Percentiles rank a stretch among this genome's conserved stretches.
phyloP scores from a whole-genome alignment of 2,113 vertebrate genomes.

The Mesitornis unicolor region DNA sequence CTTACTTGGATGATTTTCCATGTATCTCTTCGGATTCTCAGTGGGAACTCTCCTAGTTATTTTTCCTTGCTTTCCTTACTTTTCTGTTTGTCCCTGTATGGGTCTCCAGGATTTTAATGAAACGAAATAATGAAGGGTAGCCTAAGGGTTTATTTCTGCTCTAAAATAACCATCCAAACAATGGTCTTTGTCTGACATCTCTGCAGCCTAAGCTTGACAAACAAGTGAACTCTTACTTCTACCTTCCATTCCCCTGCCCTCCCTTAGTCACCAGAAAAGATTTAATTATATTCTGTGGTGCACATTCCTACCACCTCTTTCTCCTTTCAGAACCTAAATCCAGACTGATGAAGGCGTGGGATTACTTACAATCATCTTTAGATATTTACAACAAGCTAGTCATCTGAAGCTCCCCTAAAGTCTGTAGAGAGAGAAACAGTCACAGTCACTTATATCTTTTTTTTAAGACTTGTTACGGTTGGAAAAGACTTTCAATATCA shows the following conservation, averaged over 20 bases:
- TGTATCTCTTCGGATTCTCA: not conserved
- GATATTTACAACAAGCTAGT: not conserved
- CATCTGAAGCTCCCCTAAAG: not conserved
- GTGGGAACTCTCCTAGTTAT: not conserved
- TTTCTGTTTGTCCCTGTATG: not conserved
- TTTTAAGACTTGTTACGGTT: no score
- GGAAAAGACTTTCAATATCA: no score
- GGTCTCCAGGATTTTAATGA: not conserved
- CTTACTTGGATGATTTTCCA: not conserved
- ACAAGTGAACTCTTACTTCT: not conserved
- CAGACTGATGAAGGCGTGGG: not conserved
- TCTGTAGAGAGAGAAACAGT: not conserved
- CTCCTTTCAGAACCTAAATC: not conserved
- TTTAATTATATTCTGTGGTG: not conserved
- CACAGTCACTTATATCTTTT: no score
- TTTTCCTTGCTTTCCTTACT: not conserved
- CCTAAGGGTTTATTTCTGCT: not conserved
- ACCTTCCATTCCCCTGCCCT: not conserved
- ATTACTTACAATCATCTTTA: not conserved
- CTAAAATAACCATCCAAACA: not conserved
- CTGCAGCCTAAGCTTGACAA: not conserved
- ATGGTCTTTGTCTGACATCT: not conserved
- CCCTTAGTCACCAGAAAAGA: not conserved
- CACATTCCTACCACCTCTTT: not conserved
- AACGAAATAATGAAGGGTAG: fast-evolving